These are phyloP conservation scores for Branchinecta sandiegonensis DNA, from an alignment of 2,888 invertebrate species.

Conservation along the genomic window DNA sequence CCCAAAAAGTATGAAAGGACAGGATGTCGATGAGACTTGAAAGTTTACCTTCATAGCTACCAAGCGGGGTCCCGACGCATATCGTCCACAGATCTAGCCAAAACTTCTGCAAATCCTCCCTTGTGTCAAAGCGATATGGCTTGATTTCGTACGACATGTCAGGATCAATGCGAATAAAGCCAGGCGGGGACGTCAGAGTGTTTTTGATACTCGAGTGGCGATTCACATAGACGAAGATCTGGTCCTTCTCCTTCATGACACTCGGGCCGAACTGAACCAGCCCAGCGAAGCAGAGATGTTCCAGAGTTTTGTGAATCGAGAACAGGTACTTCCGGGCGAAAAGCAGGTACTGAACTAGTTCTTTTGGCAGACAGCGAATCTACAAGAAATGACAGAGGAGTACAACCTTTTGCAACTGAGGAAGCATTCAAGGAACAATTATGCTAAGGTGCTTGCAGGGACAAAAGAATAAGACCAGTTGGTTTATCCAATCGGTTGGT, in stretches of 20 bases:
- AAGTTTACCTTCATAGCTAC: not conserved
- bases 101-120: conserved; percentile 45
- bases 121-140: conserved; percentile 41
- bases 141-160: conserved; percentile 44
- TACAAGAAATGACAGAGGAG: not conserved
- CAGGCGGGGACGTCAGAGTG: conserved; percentile 46
- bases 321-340: conserved; percentile 44
- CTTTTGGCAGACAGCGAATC: conserved; percentile 37
- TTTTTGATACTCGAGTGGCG: conserved; percentile 45
- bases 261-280: conserved; percentile 52
- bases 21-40: not conserved
- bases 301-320: conserved; percentile 42
- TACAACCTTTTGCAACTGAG: too few species aligned
- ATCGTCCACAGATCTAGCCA: conserved; percentile 37
- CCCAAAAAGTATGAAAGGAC: not conserved
- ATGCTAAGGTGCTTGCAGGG: too few species aligned
- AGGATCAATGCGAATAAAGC: conserved; percentile 44
- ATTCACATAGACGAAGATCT: conserved; percentile 50
- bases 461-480: too few species aligned
- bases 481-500: too few species aligned
- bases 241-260: conserved; percentile 46
- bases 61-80: not conserved
- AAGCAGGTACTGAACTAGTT: conserved; percentile 41
- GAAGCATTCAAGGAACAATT: too few species aligned
- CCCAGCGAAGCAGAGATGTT: conserved; percentile 49